Evolutionary conservation across 2,888 invertebrate species (phyloP), one percentile per base, ranked within the genome.

Genomic region (Acanthosepion pharaonis): DNA sequence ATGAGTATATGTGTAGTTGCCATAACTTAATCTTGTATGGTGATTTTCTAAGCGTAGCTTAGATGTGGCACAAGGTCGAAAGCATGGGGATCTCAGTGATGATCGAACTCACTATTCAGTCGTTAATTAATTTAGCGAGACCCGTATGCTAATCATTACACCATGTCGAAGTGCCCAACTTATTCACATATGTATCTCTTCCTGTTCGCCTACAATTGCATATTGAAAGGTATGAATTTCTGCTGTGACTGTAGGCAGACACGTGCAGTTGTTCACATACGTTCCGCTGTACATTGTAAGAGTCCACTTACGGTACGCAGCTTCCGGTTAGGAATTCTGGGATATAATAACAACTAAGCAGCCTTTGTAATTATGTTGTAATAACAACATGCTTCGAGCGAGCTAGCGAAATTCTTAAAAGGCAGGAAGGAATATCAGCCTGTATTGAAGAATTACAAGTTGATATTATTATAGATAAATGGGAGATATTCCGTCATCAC

Each of bases 371-470:
- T n/a, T 28, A n/a, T 78, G 78, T n/a, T 28, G 28, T 78, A 78
- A 78, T 78, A 78, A n/a, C 78, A 78, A 78, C 78, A 78, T 78
- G 78, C n/a, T 78, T 28, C 78, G 78, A 78, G 78, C 78, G 78
- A n/a, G n/a, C 78, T n/a, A n/a, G 78, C n/a, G 78, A 78, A 28
- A 11, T 78, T n/a, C 78, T 78, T n/a, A 78, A 78, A 78, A 78
- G 78, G n/a, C n/a, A n/a, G 78, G 78, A 78, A 28, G n/a, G 78
- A n/a, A 78, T 59, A 59, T 3, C 59, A 23, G 23, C 59, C 59
- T n/a, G 78, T n/a, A 28, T 78, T 78, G 78, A 78, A 78, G 78
- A 78, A n/a, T 78, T 78, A 28, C 78, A 28, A 78, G 78, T n/a
- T 78, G 78, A 78, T 78, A 28, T 28, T 78, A 78, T 78, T n/a